Evolutionary conservation across 2,888 invertebrate genomes (phyloP), one percentile per base, ranked within the genome.

Genomic region (Apodemia zela): DNA sequence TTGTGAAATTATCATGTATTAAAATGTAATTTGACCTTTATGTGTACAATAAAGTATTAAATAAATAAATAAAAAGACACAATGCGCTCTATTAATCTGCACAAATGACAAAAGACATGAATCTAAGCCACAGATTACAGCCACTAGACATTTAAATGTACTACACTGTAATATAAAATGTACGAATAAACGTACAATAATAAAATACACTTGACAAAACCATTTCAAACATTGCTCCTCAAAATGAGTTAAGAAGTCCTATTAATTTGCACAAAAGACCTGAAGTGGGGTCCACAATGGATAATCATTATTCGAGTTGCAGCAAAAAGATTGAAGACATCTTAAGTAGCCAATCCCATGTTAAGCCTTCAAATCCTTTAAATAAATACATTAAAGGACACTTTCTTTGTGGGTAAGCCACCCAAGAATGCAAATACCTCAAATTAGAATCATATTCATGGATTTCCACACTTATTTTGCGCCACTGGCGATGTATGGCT

Each of bases 341-440:
- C 25, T 54, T 54, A 54, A 54, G 54, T 54, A 54, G 54, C 54
- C 54, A 54, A 54, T 33, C 35, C 63, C 47, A 18, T 15, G 17
- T 63, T 84, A 87, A 89, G 85, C 87, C 75, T 67, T 66, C 75
- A 87, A 88, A 90, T 89, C 88, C 79, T 79, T 86, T 86, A 83
- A 84, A 82, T 82, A 89, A 87, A 87, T 84, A 87, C 76, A 73
- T 73, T 71, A 78, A 78, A 73, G 75, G 68, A 77, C 82, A 82
- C 83, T 71, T 70, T 77, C 73, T 72, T 71, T 64, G 70, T n/a
- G 57, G 61, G 60, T 49, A 45, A 64, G 69, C 87, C 85, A 86
- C 85, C 85, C 85, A 87, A 79, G 82, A 69, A 78, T 71, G 65
- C 42, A 15, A 42, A 42, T 42, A 15, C 15, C 42, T 42, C 15